Evolutionary conservation across 1,140 invertebrate genomes (phyloP).

Genomic region (Hydropsyche tenuis): DNA sequence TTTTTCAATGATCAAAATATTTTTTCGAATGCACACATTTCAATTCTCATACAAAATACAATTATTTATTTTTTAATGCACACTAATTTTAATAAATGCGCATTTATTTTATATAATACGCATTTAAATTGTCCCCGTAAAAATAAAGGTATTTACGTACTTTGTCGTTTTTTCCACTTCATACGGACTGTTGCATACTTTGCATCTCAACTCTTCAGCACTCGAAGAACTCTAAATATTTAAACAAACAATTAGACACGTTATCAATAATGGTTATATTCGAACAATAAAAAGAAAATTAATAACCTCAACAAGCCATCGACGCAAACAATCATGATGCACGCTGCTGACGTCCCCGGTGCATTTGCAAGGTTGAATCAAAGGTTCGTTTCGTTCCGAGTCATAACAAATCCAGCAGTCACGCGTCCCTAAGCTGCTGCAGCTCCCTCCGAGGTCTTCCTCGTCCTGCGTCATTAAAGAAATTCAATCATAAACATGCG

Average conservation of each 20-base stretch:
- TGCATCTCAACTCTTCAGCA: constrained; percentile 74
- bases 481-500: too few species aligned
- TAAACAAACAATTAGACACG: too few species aligned
- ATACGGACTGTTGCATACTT: constrained; percentile 81
- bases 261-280: constrained; percentile 19
- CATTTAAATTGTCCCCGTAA: too few species aligned
- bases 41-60: too few species aligned
- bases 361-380: constrained; percentile 90
- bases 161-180: constrained; percentile 73
- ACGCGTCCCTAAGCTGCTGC: constrained; percentile 54
- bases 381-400: constrained; percentile 75
- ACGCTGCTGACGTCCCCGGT: constrained; percentile 89
- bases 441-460: constrained; percentile 64
- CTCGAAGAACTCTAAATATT: constrained; percentile 68
- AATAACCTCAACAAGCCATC: constrained; percentile 81
- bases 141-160: too few species aligned
- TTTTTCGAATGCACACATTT: too few species aligned
- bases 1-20: too few species aligned
- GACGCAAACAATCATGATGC: constrained; percentile 90
- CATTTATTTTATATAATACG: too few species aligned
- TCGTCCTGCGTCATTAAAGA: constrained; percentile 55
- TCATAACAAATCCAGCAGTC: constrained; percentile 97
- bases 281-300: neutral
- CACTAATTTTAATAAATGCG: too few species aligned
- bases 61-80: too few species aligned